Conservation (phyloP, 2,797 vertebrate species). For the Manis pentadactyla region DNA sequence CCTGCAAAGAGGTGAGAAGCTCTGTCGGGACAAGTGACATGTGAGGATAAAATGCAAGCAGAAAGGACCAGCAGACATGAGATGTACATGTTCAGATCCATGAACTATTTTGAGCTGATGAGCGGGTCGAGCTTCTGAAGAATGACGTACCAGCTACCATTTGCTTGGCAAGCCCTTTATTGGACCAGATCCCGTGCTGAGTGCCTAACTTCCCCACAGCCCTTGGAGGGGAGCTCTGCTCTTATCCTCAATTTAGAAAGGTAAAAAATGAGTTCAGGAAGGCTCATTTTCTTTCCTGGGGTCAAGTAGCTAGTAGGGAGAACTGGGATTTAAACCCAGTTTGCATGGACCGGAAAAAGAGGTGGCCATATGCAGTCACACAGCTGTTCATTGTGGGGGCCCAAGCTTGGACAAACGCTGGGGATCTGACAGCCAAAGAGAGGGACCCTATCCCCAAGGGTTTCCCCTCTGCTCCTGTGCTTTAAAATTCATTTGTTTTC, state of each 20-base stretch:
- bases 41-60: not conserved
- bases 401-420: not conserved
- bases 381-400: not conserved
- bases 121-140: not conserved
- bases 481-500: not conserved
- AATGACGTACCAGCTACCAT: accelerated
- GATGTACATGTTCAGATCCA: not conserved
- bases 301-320: too few species aligned
- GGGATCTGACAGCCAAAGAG: not conserved
- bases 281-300: not conserved
- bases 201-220: not conserved
- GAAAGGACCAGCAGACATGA: not conserved
- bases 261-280: not conserved
- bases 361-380: not conserved
- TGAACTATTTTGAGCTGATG: accelerated
- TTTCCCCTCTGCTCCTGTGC: not conserved
- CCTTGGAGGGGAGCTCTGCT: not conserved
- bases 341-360: not conserved
- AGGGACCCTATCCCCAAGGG: not conserved
- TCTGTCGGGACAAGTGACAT: not conserved
- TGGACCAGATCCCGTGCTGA: not conserved
- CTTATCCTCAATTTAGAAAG: not conserved
- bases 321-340: not conserved
- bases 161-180: not conserved
- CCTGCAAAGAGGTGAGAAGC: not conserved